A percentile compares a stretch with the other conserved stretches of the same genome.
phyloP scores from a whole-genome alignment of 2,113 vertebrate genomes.

The Tinamus guttatus region DNA sequence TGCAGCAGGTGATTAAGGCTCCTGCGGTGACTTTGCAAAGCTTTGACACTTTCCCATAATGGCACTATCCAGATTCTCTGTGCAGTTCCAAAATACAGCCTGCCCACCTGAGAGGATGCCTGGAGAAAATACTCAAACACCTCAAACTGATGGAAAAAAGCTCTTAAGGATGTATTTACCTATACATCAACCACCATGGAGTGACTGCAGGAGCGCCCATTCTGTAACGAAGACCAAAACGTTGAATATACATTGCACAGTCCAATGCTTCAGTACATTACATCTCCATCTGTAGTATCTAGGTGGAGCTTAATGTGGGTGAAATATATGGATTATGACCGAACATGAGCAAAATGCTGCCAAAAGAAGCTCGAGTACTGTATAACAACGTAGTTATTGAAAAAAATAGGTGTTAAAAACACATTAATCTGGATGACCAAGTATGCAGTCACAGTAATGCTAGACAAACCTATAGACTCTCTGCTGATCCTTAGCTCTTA shows the following conservation, averaged over 20 bases:
- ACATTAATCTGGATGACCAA: neutral
- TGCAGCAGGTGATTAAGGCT: neutral
- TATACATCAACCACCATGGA: neutral
- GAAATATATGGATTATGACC: neutral
- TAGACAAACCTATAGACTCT: neutral
- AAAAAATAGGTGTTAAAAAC: neutral
- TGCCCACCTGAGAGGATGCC: neutral
- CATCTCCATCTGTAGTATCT: neutral
- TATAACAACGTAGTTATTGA: neutral
- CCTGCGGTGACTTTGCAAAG: neutral
- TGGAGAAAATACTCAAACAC: neutral
- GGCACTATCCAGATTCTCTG: no score
- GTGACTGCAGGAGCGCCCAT: neutral
- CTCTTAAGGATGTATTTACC: neutral
- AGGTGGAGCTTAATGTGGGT: neutral
- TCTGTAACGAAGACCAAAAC: neutral
- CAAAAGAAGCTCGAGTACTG: neutral
- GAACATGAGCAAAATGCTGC: neutral
- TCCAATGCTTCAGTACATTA: neutral
- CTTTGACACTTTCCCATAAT: neutral
- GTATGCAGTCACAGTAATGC: neutral
- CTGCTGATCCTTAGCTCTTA: neutral
- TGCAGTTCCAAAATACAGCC: neutral
- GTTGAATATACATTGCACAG: neutral
- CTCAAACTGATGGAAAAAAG: rapidly evolving